A percentile compares a stretch with the other conserved stretches of the same genome.
Conservation (phyloP, 2,888 invertebrate species). For the Diaprepes abbreviatus region DNA sequence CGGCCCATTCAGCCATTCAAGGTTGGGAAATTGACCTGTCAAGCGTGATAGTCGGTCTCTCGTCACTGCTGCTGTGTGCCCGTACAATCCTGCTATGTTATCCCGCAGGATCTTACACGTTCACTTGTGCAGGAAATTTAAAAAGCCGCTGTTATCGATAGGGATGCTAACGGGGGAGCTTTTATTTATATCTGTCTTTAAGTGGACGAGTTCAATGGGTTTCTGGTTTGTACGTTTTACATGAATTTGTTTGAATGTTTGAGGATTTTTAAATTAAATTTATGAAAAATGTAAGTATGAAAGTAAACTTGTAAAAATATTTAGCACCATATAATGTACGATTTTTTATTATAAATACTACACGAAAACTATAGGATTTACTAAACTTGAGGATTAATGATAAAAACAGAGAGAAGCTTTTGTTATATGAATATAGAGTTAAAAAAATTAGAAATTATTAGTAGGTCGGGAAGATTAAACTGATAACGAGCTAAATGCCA, state of each 20-base stretch:
- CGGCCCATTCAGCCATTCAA: constrained; percentile 46
- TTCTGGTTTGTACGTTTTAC: neutral
- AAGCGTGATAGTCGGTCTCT: constrained; percentile 49
- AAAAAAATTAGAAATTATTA: too few relatives aligned
- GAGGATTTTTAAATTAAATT: neutral
- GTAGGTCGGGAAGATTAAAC: too few relatives aligned
- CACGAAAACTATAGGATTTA: too few relatives aligned
- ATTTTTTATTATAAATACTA: too few relatives aligned
- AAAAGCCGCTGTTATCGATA: constrained; percentile 39
- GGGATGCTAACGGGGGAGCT: constrained; percentile 17
- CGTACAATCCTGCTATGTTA: constrained; percentile 28
- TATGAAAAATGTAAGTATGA: too few relatives aligned
- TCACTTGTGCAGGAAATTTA: constrained; percentile 49
- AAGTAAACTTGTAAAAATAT: too few relatives aligned
- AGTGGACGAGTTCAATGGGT: constrained; percentile 11
- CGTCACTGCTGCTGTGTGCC: constrained; percentile 36
- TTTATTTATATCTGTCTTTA: constrained; percentile 20
- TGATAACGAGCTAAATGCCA: too few relatives aligned
- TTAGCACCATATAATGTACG: too few relatives aligned
- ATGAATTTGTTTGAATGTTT: neutral
- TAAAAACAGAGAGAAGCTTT: too few relatives aligned
- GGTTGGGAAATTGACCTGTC: constrained; percentile 50
- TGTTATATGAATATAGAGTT: too few relatives aligned
- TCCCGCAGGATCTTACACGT: constrained; percentile 39
- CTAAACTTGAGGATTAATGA: too few relatives aligned